Conservation (phyloP, 1,140 invertebrate species). For the Thalassaphorura encarpata region DNA sequence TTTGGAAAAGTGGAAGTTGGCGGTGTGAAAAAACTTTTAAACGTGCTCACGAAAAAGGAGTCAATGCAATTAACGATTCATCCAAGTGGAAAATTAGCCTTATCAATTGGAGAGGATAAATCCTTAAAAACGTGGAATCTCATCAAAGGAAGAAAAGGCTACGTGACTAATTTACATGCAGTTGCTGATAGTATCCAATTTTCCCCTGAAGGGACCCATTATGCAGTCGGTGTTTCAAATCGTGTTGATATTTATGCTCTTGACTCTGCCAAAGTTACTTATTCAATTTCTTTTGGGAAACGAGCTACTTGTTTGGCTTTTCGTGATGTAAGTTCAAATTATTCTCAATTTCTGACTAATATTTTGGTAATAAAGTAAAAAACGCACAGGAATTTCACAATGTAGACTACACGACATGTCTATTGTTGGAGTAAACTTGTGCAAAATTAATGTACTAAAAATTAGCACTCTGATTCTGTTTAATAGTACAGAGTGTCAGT, state of each 20-base stretch:
- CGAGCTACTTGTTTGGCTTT: constrained; percentile 35
- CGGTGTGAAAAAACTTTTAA: constrained; percentile 59
- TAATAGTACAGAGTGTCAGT: constrained; percentile 6
- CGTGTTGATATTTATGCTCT: constrained; percentile 66
- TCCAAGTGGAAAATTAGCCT: constrained; percentile 74
- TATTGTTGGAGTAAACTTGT: constrained; percentile 13
- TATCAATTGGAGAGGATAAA: constrained; percentile 74
- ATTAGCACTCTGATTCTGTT: neutral
- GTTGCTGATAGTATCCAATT: constrained; percentile 38
- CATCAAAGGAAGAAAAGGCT: constrained; percentile 77
- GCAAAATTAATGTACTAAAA: constrained; percentile 17
- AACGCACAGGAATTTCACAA: constrained; percentile 10
- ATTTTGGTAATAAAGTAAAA: neutral
- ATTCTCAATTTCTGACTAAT: constrained; percentile 38
- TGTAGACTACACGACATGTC: neutral
- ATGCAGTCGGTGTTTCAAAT: constrained; percentile 57
- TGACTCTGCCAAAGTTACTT: constrained; percentile 44
- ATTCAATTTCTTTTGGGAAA: constrained; percentile 34
- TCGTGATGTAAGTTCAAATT: constrained; percentile 41
- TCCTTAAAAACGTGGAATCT: constrained; percentile 87
- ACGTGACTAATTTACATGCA: constrained; percentile 64
- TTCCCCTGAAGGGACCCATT: constrained; percentile 55
- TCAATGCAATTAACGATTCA: constrained; percentile 67
- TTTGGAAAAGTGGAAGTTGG: constrained; percentile 74
- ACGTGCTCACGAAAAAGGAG: constrained; percentile 44